Percentiles rank a stretch among this genome's conserved stretches.
Evolutionary conservation across 2,797 vertebrate genomes (phyloP).

Genomic region (Cyclopterus lumpus): DNA sequence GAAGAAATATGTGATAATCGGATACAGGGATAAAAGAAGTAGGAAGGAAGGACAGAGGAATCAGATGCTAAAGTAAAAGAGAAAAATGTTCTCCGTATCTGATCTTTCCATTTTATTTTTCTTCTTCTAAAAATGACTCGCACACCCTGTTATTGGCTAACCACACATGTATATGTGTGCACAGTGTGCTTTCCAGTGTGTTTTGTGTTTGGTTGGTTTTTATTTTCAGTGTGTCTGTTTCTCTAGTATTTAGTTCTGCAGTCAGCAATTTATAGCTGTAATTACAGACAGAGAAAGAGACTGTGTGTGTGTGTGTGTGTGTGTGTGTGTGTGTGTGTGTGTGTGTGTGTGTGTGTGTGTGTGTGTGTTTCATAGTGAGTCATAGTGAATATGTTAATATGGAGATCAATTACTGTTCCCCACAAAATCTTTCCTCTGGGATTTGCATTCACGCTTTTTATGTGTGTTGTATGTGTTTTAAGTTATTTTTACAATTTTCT

Average conservation of each 20-base stretch:
- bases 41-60: background rate
- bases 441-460: constrained; percentile 1
- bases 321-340: constrained; percentile 10
- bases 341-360: background rate
- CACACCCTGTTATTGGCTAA: constrained; percentile 76
- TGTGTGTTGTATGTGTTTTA: constrained; percentile 11
- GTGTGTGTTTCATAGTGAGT: constrained; percentile 36
- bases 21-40: background rate
- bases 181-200: constrained; percentile 9
- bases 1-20: background rate
- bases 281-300: constrained; percentile 73
- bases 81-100: constrained; percentile 51
- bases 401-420: constrained; percentile 38
- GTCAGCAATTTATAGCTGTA: constrained; percentile 78
- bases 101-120: constrained; percentile 70
- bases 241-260: constrained; percentile 57
- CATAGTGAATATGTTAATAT: constrained; percentile 52
- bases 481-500: constrained; percentile 9
- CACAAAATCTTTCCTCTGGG: constrained; percentile 4
- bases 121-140: constrained; percentile 64
- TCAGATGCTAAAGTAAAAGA: constrained; percentile 18
- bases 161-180: constrained; percentile 49
- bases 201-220: constrained; percentile 51
- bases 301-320: constrained; percentile 13
- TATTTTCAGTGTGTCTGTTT: constrained; percentile 30